These are phyloP conservation scores for Mungos mungo DNA, from an alignment of 2,113 vertebrate species.

Conservation along the genomic window DNA sequence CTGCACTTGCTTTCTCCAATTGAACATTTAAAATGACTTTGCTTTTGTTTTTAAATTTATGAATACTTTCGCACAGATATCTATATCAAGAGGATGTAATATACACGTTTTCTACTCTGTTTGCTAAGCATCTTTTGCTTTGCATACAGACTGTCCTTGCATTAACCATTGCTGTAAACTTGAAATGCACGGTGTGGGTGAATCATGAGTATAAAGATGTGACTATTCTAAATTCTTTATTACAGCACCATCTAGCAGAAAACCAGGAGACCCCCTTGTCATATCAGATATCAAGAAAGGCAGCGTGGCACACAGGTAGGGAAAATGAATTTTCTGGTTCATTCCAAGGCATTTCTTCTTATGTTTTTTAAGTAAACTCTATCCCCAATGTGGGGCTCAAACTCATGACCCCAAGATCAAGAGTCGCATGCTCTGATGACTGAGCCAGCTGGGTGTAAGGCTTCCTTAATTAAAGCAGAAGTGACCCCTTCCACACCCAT, in stretches of 20 bases:
- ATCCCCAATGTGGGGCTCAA: not conserved
- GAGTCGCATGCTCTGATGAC: not conserved
- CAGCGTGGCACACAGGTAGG: slow-evolving; percentile 98
- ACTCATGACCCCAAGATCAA: not conserved
- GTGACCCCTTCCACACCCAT: not conserved
- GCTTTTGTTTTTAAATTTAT: not conserved
- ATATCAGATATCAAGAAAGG: slow-evolving; percentile 99
- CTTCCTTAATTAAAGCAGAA: slow-evolving; percentile 6
- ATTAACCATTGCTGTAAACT: not conserved
- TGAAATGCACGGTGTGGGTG: not conserved
- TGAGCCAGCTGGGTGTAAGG: not conserved
- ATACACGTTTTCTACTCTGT: not conserved
- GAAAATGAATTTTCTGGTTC: not conserved
- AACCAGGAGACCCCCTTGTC: slow-evolving; percentile 95
- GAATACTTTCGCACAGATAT: not conserved
- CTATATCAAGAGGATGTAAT: not conserved
- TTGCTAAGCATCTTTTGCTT: not conserved
- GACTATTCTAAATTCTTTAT: slow-evolving; percentile 63
- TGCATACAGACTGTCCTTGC: not conserved
- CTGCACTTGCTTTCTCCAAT: not conserved
- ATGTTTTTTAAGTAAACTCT: not conserved
- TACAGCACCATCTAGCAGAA: slow-evolving; percentile 97
- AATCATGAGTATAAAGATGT: slow-evolving; percentile 37
- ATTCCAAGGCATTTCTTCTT: slow-evolving; percentile 3
- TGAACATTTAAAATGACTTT: slow-evolving; percentile 32